Evolutionary conservation across 37 sponge, comb jelly and placozoan species (phyloP).

Genomic region (Ianthella basta): DNA sequence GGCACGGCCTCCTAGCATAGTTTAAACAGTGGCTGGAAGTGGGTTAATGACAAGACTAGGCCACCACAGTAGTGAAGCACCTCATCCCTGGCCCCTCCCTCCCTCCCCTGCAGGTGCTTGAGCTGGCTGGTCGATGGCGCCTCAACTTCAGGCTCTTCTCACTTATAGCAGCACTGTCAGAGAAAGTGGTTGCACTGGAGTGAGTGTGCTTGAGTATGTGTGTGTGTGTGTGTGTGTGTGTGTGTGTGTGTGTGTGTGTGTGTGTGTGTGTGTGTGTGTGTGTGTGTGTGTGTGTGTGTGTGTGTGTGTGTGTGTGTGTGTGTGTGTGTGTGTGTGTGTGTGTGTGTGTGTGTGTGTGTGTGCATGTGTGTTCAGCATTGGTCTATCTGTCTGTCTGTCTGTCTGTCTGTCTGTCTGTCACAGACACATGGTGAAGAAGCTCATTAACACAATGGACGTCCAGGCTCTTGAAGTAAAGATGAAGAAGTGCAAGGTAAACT

Average conservation of each 20-base stretch:
- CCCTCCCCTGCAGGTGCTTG: constrained; percentile 62
- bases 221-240: not conserved
- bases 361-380: too few relatives aligned
- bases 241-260: too few relatives aligned
- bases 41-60: too few relatives aligned
- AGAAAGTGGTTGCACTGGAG: constrained; percentile 91
- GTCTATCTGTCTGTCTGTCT: not conserved
- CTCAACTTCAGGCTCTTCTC: constrained; percentile 86
- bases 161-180: constrained; percentile 88
- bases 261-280: not conserved
- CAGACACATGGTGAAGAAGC: constrained; percentile 88
- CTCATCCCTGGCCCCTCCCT: too few relatives aligned
- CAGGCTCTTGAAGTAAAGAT: constrained; percentile 82
- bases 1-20: too few relatives aligned
- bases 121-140: constrained; percentile 75
- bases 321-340: constrained; percentile 49
- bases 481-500: constrained; percentile 95
- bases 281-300: too few relatives aligned
- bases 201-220: constrained; percentile 38
- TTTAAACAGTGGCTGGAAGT: too few relatives aligned
- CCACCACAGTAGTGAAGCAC: too few relatives aligned
- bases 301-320: not conserved
- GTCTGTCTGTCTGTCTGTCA: not conserved
- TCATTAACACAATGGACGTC: constrained; percentile 86
- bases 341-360: not conserved